phyloP scores from a whole-genome alignment of 2,888 invertebrate species.

The Polyploca ridens region DNA sequence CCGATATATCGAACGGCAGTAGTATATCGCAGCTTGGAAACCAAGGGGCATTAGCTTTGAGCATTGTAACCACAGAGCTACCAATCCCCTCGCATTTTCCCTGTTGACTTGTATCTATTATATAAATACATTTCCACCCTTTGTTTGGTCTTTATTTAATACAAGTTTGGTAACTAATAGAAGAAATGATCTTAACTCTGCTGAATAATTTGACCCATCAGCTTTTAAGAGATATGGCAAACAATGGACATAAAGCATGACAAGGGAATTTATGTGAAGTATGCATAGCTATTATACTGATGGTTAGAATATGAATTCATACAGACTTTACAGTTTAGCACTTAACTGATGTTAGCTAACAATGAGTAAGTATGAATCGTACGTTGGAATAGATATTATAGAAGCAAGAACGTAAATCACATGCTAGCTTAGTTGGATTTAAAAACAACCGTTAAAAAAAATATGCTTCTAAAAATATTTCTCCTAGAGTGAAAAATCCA shows the following conservation, averaged over 20 bases:
- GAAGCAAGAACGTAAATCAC: too few relatives aligned
- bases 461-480: too few relatives aligned
- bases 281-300: constrained; percentile 5
- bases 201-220: constrained; percentile 4
- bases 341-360: constrained; percentile 12
- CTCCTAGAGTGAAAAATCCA: too few relatives aligned
- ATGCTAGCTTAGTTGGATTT: too few relatives aligned
- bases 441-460: too few relatives aligned
- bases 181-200: background rate
- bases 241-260: constrained; percentile 10
- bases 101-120: background rate
- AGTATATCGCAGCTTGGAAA: background rate
- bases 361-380: background rate
- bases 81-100: background rate
- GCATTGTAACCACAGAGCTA: background rate
- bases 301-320: constrained; percentile 11
- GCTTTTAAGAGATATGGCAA: background rate
- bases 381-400: too few relatives aligned
- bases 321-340: constrained; percentile 8
- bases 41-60: background rate
- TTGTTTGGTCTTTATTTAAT: background rate
- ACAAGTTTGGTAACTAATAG: background rate
- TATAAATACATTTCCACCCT: background rate
- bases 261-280: constrained; percentile 8
- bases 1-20: background rate